Conservation (phyloP, 1,140 invertebrate genomes). For the Camponotus pennsylvanicus region DNA sequence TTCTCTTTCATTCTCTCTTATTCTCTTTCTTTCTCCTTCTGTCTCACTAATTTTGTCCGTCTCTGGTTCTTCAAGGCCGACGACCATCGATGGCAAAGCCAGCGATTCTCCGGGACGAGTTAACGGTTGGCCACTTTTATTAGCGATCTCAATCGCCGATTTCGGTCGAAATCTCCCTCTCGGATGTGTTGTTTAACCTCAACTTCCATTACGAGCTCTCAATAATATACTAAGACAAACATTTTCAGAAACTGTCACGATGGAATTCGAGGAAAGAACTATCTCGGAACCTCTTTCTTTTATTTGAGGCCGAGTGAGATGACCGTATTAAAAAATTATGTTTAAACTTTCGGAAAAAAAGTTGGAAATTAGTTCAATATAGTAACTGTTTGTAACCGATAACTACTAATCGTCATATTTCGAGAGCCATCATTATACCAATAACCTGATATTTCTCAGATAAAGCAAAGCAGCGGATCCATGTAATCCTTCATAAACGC, state of each 20-base stretch:
- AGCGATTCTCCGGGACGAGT: conserved; percentile 60
- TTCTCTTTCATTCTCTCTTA: conserved; percentile 5
- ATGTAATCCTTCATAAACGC: conserved; percentile 50
- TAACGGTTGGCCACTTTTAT: conserved; percentile 74
- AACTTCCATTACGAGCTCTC: conserved; percentile 15
- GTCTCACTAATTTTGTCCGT: neutral
- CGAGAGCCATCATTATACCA: conserved; percentile 48
- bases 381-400: neutral
- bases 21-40: conserved; percentile 2
- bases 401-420: conserved; percentile 14
- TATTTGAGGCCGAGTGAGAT: neutral
- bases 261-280: neutral
- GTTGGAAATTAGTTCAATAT: conserved; percentile 9
- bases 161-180: neutral
- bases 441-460: conserved; percentile 52
- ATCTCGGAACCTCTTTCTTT: neutral
- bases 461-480: conserved; percentile 18
- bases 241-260: conserved; percentile 23
- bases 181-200: conserved; percentile 17
- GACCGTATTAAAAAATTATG: conserved; percentile 4
- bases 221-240: conserved; percentile 2
- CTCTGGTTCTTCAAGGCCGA: conserved; percentile 34
- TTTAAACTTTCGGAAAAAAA: neutral
- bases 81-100: conserved; percentile 49
- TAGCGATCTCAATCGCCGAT: conserved; percentile 46